Conservation (phyloP, 2,113 vertebrate genomes). For the Dolichallabes microphthalmus region DNA sequence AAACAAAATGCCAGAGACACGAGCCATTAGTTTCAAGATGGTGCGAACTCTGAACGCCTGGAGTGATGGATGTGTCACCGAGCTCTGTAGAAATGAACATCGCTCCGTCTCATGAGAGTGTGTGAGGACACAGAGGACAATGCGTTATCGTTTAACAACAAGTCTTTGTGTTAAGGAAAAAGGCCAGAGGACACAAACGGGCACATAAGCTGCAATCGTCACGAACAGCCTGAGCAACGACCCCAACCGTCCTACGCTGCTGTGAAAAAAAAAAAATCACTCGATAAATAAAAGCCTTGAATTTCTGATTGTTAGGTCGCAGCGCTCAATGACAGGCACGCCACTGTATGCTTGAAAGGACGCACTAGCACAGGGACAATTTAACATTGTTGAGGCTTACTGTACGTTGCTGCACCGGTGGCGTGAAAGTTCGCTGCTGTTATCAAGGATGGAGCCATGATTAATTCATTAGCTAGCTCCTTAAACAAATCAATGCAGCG, state of each 20-base stretch:
- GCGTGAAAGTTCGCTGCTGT: not conserved
- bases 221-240: conserved; percentile 56
- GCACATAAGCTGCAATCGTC: conserved; percentile 13
- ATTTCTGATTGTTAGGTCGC: conserved; percentile 50
- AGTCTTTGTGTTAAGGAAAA: not conserved
- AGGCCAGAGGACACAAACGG: not conserved
- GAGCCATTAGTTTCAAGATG: conserved; percentile 53
- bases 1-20: conserved; percentile 58
- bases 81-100: conserved; percentile 48
- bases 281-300: conserved; percentile 52
- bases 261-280: conserved; percentile 48
- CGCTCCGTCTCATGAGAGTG: conserved; percentile 45
- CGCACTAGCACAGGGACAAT: conserved; percentile 44
- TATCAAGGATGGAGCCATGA: not conserved
- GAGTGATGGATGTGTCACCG: conserved; percentile 39
- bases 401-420: no score
- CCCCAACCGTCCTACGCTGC: conserved; percentile 55
- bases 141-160: conserved; percentile 16
- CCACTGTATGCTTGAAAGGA: conserved; percentile 50
- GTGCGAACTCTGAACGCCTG: not conserved
- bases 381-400: conserved; percentile 18
- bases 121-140: conserved; percentile 40
- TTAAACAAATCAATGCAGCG: not conserved
- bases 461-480: not conserved
- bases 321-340: conserved; percentile 52